phyloP scores from a whole-genome alignment of 64 coral and sea anemone genomes.

The Acropora tenuis region DNA sequence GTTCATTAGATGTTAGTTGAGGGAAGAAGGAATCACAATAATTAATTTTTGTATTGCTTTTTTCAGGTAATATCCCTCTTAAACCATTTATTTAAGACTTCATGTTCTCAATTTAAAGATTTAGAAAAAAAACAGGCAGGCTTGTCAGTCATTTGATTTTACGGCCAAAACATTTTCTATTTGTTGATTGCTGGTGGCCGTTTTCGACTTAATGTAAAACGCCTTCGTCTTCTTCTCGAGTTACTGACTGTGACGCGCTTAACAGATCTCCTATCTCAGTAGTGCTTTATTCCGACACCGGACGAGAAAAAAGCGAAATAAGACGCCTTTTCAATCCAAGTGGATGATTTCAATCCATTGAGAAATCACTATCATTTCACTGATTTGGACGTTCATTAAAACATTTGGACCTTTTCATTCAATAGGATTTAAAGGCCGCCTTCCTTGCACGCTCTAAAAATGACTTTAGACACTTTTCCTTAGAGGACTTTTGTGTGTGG shows the following conservation, averaged over 20 bases:
- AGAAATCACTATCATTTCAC: conserved; percentile 23
- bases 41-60: not conserved
- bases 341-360: not conserved
- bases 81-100: not conserved
- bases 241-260: not conserved
- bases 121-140: not conserved
- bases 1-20: too few relatives aligned
- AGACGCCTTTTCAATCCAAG: not conserved
- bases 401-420: conserved; percentile 3
- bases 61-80: not conserved
- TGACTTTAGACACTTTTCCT: too few relatives aligned
- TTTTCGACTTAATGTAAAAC: not conserved
- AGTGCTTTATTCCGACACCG: not conserved
- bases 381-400: conserved; percentile 32
- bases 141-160: conserved; percentile 15
- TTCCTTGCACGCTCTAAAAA: not conserved
- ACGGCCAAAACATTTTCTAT: conserved; percentile 2
- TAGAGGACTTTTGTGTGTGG: too few relatives aligned
- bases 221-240: not conserved
- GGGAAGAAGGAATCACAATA: too few relatives aligned
- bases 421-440: conserved; percentile 15
- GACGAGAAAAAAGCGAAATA: not conserved
- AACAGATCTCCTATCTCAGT: not conserved
- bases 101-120: not conserved
- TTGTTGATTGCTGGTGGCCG: conserved; percentile 6